Percentiles rank a stretch among this genome's conserved stretches.
These are phyloP conservation scores for Australoheros facetus DNA, from an alignment of 2,797 vertebrate species.

Conservation along the genomic window DNA sequence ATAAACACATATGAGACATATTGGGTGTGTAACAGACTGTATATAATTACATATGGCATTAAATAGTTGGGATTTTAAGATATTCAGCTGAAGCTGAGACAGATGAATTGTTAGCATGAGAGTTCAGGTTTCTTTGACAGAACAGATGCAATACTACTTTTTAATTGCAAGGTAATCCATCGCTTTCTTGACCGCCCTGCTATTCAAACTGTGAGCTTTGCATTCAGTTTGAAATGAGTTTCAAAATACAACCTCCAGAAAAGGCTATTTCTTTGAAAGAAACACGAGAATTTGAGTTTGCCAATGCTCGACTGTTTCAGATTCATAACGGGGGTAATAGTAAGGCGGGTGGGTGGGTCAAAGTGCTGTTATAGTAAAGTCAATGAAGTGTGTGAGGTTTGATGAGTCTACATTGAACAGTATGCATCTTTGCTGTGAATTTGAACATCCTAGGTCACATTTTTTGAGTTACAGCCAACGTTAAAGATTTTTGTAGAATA, in stretches of 20 bases:
- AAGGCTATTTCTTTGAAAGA: background rate
- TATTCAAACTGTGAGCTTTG: conserved; percentile 8
- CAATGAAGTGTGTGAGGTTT: too few relatives aligned
- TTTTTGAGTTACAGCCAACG: too few relatives aligned
- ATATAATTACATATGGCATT: conserved; percentile 4
- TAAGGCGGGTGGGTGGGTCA: too few relatives aligned
- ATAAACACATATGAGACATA: background rate
- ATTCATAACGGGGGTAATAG: too few relatives aligned
- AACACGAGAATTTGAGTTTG: too few relatives aligned
- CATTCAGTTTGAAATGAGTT: background rate
- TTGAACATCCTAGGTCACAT: too few relatives aligned
- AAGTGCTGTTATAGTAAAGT: too few relatives aligned
- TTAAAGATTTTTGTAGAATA: too few relatives aligned
- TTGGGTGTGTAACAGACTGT: background rate
- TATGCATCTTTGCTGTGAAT: too few relatives aligned
- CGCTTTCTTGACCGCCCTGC: background rate
- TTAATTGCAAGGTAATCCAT: background rate
- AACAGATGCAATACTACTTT: background rate
- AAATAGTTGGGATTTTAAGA: conserved; percentile 27
- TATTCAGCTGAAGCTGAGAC: background rate
- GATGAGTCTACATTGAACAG: too few relatives aligned
- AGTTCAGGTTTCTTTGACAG: background rate
- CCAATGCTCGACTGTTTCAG: too few relatives aligned
- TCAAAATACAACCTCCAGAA: background rate
- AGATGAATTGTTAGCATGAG: background rate